Conservation (phyloP, 2,888 invertebrate species). For the Buathra laborator region DNA sequence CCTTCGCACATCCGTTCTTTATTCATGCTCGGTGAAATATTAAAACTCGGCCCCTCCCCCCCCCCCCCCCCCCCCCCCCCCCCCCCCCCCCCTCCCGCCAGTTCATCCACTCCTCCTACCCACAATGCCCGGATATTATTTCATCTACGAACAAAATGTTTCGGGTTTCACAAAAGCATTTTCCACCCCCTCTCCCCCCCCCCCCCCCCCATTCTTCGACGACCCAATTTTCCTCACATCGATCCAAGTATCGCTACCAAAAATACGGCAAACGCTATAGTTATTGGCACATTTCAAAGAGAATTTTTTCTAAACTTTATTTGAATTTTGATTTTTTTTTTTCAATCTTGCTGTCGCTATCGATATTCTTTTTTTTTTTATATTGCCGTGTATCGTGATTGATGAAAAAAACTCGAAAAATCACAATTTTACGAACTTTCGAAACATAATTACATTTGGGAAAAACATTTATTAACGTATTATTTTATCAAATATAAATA, state of each 20-base stretch:
- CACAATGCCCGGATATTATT: constrained; percentile 14
- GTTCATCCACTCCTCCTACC: not conserved
- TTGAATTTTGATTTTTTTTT: not conserved
- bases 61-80: not conserved
- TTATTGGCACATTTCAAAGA: constrained; percentile 2
- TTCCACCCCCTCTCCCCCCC: not conserved
- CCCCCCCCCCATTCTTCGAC: not conserved
- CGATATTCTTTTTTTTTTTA: not conserved
- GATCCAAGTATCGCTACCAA: not conserved
- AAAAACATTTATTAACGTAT: not conserved
- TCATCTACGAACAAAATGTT: constrained; percentile 18
- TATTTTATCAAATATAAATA: not conserved
- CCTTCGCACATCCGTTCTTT: constrained; percentile 17
- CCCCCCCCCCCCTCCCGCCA: not conserved
- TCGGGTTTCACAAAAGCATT: constrained; percentile 22
- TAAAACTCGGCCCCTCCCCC: not conserved
- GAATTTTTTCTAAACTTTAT: not conserved
- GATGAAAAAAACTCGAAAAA: too few species aligned
- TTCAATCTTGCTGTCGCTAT: too few species aligned
- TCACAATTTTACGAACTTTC: not conserved
- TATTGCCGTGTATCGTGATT: not conserved
- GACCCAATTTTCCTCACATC: constrained; percentile 12
- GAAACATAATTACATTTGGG: not conserved
- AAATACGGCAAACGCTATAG: not conserved
- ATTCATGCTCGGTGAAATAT: constrained; percentile 21